A percentile compares a stretch with the other conserved stretches of the same genome.
Conservation (phyloP, 37 sponge, comb jelly and placozoan species). For the Cliona cf. orientalis region DNA sequence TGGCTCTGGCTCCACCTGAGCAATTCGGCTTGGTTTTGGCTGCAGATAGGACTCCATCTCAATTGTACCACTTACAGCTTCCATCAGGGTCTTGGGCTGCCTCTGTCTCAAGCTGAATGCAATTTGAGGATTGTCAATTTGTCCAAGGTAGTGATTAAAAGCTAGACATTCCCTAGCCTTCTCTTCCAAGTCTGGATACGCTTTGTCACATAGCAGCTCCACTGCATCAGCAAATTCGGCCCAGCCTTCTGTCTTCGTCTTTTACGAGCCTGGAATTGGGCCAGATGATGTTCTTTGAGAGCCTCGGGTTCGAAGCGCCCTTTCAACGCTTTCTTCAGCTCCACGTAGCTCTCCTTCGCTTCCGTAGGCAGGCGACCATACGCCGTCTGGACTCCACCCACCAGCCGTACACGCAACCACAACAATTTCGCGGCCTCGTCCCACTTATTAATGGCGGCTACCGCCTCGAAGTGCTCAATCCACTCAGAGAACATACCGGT, state of each 20-base stretch:
- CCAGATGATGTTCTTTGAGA: slow-evolving; percentile 21
- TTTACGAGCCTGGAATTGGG: slow-evolving; percentile 35
- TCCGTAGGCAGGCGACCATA: slow-evolving; percentile 13
- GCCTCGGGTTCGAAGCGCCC: slow-evolving; percentile 26
- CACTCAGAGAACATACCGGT: slow-evolving; percentile 21
- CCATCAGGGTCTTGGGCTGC: slow-evolving; percentile 31
- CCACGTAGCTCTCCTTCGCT: not conserved
- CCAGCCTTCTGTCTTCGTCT: slow-evolving; percentile 28
- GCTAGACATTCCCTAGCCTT: slow-evolving; percentile 32
- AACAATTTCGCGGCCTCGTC: slow-evolving; percentile 6
- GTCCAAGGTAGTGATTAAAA: slow-evolving; percentile 16
- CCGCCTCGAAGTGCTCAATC: slow-evolving; percentile 23
- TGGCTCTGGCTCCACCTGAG: too few relatives aligned
- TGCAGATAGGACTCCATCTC: slow-evolving; percentile 59
- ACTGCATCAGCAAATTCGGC: slow-evolving; percentile 34
- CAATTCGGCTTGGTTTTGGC: too few relatives aligned
- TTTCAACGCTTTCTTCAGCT: not conserved
- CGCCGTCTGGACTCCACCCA: slow-evolving; percentile 7
- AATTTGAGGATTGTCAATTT: slow-evolving; percentile 33
- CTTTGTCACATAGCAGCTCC: slow-evolving; percentile 26
- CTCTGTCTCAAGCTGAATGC: slow-evolving; percentile 46
- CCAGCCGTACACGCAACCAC: slow-evolving; percentile 34
- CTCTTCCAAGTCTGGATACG: slow-evolving; percentile 24
- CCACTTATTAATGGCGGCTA: slow-evolving; percentile 27
- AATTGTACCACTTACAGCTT: slow-evolving; percentile 42